Base-by-base conservation (phyloP, 2,888 invertebrate species). In the Hirtodrosophila alboralis region DNA sequence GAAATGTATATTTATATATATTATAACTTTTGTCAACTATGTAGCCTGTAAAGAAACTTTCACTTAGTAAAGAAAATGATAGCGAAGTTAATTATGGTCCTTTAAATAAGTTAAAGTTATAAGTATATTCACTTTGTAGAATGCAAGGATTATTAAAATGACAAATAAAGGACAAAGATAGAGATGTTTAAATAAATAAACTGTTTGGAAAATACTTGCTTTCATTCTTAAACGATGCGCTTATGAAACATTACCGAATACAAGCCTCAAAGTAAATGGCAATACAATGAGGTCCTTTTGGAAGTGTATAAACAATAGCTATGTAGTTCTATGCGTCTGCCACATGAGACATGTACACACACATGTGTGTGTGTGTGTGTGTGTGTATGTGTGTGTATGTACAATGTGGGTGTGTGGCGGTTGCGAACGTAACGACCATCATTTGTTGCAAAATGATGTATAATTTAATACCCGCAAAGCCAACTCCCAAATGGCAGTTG, bases 381-480 rank as follows among this genome's bases (percentile, higher is more conserved):
- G 36, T 30, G 44, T 27, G 41, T 28, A 23, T 10, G 28, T 13
- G 13, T 13, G 14, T 30, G 30, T 2, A 16, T n/a, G 38, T 16
- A 27, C 9, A n/a, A 36, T 23, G 18, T 30, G 30, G 9, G 49
- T 53, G 51, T 28, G 4, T 10, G 53, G 52, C 43, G 64, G 65
- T 57, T 66, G 53, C 34, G 47, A 63, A 57, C 74, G 83, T 86
- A 85, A 85, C 81, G 85, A 87, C 86, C 81, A 84, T 87, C 85
- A 85, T 85, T 85, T 86, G 85, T 87, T 87, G 81, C 87, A 79
- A 85, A 85, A 85, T 85, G 86, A 85, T 84, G 86, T 85, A 85
- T 87, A 85, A 85, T 85, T 85, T 85, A 85, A 87, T 85, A 85
- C 85, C 87, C 87, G 84, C 87, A 87, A 85, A 87, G 86, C 84